Conservation (phyloP, 2,888 invertebrate species). For the Odontocerum albicorne region DNA sequence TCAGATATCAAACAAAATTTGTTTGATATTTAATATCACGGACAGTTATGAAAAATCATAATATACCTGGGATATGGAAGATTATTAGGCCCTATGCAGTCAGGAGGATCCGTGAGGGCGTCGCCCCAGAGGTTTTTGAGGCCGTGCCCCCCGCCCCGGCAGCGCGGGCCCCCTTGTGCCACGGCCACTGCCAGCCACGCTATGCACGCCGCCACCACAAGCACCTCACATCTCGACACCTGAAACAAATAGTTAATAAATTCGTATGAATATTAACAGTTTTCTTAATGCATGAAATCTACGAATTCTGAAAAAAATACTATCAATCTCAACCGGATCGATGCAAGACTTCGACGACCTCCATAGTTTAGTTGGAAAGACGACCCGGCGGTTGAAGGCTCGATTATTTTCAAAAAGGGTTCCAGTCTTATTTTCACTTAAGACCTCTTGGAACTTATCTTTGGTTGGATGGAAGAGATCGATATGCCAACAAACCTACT, state of each 20-base stretch:
- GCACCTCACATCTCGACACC: constrained; percentile 21
- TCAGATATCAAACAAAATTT: neutral
- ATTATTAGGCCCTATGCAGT: constrained; percentile 83
- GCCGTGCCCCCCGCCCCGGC: constrained; percentile 63
- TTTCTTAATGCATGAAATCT: too few species aligned
- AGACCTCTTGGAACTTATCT: too few species aligned
- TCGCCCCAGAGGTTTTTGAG: constrained; percentile 89
- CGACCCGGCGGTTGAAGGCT: too few species aligned
- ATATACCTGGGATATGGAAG: constrained; percentile 79
- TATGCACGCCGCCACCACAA: constrained; percentile 19
- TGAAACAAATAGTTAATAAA: constrained; percentile 18
- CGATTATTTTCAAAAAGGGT: too few species aligned
- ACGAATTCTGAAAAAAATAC: too few species aligned
- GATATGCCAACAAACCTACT: too few species aligned
- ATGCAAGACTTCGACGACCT: too few species aligned
- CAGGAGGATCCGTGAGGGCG: constrained; percentile 73
- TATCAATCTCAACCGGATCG: too few species aligned
- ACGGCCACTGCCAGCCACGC: constrained; percentile 45
- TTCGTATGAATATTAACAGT: constrained; percentile 1
- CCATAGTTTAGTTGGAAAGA: too few species aligned
- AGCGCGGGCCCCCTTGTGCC: constrained; percentile 45
- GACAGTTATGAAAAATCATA: neutral
- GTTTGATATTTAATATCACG: neutral
- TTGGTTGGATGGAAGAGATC: too few species aligned
- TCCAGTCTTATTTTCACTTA: too few species aligned